phyloP scores from a whole-genome alignment of 2,113 vertebrate species.

The Nyctereutes procyonoides region DNA sequence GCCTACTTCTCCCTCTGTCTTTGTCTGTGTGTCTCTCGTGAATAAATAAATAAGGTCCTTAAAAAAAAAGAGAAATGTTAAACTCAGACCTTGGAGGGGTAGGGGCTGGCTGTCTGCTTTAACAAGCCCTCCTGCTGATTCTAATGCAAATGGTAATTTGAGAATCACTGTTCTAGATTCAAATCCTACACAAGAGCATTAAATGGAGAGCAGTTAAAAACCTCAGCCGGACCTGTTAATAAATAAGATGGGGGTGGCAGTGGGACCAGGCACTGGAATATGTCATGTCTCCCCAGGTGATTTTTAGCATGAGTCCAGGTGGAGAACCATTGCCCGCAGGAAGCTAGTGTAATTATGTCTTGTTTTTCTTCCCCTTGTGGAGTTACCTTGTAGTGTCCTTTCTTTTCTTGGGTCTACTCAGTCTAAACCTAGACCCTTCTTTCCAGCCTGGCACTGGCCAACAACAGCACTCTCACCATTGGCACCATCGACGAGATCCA shows the following conservation, averaged over 20 bases:
- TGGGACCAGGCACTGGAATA: not conserved
- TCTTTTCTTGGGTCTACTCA: not conserved
- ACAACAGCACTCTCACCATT: constrained; percentile 99
- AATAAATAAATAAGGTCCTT: too few species aligned
- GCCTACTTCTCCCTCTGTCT: too few species aligned
- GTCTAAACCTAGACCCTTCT: constrained; percentile 26
- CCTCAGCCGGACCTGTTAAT: not conserved
- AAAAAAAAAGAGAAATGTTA: too few species aligned
- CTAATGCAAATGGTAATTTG: not conserved
- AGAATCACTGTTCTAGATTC: not conserved
- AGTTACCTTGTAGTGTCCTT: not conserved
- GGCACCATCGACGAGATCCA: constrained; percentile 99
- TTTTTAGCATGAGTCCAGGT: not conserved
- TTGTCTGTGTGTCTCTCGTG: too few species aligned
- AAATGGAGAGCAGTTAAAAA: not conserved
- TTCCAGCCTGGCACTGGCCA: constrained; percentile 95
- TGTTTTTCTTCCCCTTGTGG: not conserved
- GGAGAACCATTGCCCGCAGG: not conserved
- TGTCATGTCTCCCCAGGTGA: not conserved
- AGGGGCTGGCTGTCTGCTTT: not conserved
- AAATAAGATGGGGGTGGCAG: not conserved
- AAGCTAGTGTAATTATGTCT: not conserved
- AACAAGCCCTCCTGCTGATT: not conserved
- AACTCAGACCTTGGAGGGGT: not conserved
- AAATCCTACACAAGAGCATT: not conserved